Evolutionary conservation across 2,113 vertebrate genomes (phyloP), one percentile per base, ranked within the genome.

Genomic region (Opisthocomus hoazin): DNA sequence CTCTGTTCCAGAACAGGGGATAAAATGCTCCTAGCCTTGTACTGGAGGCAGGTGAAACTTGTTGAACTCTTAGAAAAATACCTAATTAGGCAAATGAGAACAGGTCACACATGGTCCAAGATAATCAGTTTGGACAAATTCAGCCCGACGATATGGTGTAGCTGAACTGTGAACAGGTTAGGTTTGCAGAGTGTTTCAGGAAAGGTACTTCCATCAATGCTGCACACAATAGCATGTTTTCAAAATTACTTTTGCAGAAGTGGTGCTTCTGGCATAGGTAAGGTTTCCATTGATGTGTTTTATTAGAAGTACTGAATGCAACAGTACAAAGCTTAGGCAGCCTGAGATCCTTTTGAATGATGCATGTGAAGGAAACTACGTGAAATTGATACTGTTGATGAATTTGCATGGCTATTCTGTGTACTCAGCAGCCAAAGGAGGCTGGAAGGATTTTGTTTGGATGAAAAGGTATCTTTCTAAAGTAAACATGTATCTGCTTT

Each of bases 311-410:
- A 54, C 88, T 90, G 96, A 96, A 92, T 96, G 73, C 37, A 92
- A 18, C 68, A 73, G 50, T 85, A 95, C 84, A 74, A 92, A 94
- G 92, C 64, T 32, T 37, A 27, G 56, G 95, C 95, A 94, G 91
- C 63, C 94, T 95, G 95, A 97, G 97, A 96, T 80, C 74, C 91
- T 97, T 90, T 74, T 98, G 89, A 98, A 98, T 98, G 96, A 98
- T 98, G 92, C 91, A 98, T 98, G 97, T 70, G 22, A 56, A 97
- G 96, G 97, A 97, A 98, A 88, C 91, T 80, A 32, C 0, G 0
- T 95, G 98, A 97, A 96, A 97, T 86, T 41, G 97, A 97, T 98
- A 95, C 93, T 43, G 20, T 43, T 68, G 94, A 82, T 92, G 51
- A 53, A 80, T 97, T 96, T 97, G 78, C 94, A 92, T 95, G 86